Evolutionary conservation across 2,113 vertebrate genomes (phyloP).

Genomic region (Pristiophorus japonicus): DNA sequence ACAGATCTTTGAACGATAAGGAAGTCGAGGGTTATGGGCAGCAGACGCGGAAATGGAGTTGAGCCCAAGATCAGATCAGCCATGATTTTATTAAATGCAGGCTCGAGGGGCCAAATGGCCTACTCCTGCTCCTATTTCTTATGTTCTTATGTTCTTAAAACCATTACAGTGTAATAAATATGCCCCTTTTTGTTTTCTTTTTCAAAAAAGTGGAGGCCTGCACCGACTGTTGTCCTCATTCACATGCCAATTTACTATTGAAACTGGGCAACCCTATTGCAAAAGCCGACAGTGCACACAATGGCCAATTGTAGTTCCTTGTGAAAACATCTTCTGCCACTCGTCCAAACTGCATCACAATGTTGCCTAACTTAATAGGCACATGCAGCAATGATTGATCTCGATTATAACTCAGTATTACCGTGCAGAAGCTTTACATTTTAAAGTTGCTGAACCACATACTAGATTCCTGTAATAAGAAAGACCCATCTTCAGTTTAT

Average conservation of each 20-base stretch:
- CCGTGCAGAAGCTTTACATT: neutral
- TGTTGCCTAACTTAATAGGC: neutral
- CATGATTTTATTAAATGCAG: no score
- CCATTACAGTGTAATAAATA: constrained; percentile 23
- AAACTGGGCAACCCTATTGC: constrained; percentile 94
- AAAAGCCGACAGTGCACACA: constrained; percentile 93
- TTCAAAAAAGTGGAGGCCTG: neutral
- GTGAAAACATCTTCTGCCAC: constrained; percentile 92
- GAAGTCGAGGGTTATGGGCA: no score
- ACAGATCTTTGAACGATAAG: no score
- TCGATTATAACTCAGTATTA: neutral
- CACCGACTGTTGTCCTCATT: constrained; percentile 55
- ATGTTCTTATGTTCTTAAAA: no score
- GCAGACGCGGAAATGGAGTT: no score
- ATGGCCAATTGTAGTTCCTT: constrained; percentile 89
- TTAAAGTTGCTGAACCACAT: neutral
- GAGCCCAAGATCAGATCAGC: no score
- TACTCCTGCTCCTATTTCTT: no score
- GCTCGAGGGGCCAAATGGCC: no score
- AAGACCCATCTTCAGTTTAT: neutral
- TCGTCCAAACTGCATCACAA: constrained; percentile 92
- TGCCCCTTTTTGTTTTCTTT: constrained; percentile 14
- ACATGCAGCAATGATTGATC: neutral
- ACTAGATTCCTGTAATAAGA: neutral
- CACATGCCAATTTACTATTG: constrained; percentile 91